Conservation (phyloP, 2,797 vertebrate species). For the Xenentodon cancila region DNA sequence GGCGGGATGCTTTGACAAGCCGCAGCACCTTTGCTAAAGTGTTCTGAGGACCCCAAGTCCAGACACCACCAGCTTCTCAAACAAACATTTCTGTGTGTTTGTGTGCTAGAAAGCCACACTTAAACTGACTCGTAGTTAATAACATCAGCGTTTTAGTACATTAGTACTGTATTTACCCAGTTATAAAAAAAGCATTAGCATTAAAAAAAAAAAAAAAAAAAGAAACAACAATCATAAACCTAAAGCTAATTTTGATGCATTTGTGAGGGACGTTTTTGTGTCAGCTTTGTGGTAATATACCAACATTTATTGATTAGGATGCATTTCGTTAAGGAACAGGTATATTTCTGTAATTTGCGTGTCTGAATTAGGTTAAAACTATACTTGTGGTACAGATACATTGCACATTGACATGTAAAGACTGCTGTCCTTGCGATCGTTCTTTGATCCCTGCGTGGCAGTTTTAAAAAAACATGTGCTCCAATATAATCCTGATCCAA, state of each 20-base stretch:
- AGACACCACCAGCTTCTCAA: slow-evolving; percentile 84
- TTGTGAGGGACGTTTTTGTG: background rate
- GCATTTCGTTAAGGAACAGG: background rate
- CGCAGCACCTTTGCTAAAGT: slow-evolving; percentile 83
- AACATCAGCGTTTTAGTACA: background rate
- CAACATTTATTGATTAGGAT: slow-evolving; percentile 2
- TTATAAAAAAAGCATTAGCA: background rate
- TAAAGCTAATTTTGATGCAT: background rate
- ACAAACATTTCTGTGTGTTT: slow-evolving; percentile 73
- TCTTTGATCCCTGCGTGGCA: no score
- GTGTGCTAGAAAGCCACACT: slow-evolving; percentile 3
- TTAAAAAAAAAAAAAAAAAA: background rate
- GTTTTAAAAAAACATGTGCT: no score
- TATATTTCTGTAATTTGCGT: background rate
- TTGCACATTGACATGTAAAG: no score
- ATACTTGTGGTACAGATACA: no score
- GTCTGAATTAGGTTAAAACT: no score
- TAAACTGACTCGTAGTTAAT: no score
- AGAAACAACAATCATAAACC: no score
- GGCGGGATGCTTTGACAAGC: slow-evolving; percentile 85
- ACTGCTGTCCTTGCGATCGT: no score
- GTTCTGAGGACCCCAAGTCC: slow-evolving; percentile 74
- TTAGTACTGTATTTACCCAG: background rate
- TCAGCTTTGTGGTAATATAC: slow-evolving; percentile 2
- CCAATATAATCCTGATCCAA: no score